Evolutionary conservation across 2,888 invertebrate species (phyloP), one percentile per base, ranked within the genome.

Genomic region (Pimpla rufipes): DNA sequence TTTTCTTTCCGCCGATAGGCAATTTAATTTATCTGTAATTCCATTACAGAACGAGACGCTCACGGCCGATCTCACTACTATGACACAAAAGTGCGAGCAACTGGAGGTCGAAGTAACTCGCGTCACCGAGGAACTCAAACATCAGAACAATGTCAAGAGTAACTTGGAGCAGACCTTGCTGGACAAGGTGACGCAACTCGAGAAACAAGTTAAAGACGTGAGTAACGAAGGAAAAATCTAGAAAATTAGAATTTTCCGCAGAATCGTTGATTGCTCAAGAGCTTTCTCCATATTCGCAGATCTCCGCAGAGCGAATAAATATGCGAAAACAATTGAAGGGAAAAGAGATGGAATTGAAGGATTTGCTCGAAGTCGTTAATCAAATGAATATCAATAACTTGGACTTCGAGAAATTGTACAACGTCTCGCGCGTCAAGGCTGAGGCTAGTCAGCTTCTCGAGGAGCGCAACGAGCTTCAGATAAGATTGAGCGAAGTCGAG

Each of bases 351-450:
- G 92, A 92, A 86, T 68, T 90, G 8, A 90, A 91, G 77, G 92
- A 93, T 80, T 85, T 93, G 64, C 70, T 89, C 2, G 90, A 91
- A 50, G 88, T 92, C 37, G 88, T 93, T 16, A 89, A 90, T 67
- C 90, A 91, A 83, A 77, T 90, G 47, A 91, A 91, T 70, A 86
- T 86, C 2, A 91, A 91, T 79, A 90, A 88, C 62, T 89, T 93
- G 42, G 93, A 93, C 85, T 89, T 92, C 45, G 93, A 94, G 47
- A 94, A 94, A 79, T 90, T 95, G 29, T 94, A 96, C 62, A 94
- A 95, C 87, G 94, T 94, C 50, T 95, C 94, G 50, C 94, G 94
- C 59, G 93, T 95, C 13, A 95, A 95, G 87, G 95, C 96, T 0
- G 95, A 96, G 89, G 92, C 95, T 1, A 92, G 94, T 40, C 94